These are phyloP conservation scores for Phenganax subtilis DNA, from an alignment of 92 coral and sea anemone species.

Conservation along the genomic window DNA sequence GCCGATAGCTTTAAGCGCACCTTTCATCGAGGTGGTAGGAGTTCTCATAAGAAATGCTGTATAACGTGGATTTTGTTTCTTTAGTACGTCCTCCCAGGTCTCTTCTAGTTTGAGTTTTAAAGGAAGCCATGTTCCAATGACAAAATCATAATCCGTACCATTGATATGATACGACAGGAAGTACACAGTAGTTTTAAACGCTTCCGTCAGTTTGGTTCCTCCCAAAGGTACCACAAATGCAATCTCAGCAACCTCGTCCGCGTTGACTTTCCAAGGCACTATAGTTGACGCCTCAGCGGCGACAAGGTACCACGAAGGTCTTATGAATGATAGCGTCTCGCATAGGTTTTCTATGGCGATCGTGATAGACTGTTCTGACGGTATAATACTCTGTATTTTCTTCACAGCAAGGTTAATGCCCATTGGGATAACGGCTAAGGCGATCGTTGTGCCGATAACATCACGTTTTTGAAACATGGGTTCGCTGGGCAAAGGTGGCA, in stretches of 20 bases:
- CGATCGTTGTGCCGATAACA: constrained; percentile 12
- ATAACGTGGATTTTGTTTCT: constrained; percentile 35
- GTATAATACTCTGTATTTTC: constrained; percentile 33
- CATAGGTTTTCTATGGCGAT: constrained; percentile 39
- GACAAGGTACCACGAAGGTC: constrained; percentile 37
- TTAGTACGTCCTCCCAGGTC: constrained; percentile 5
- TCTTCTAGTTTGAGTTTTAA: constrained; percentile 35
- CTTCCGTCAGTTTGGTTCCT: constrained; percentile 22
- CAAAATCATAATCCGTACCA: constrained; percentile 28
- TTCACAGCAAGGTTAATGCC: constrained; percentile 36
- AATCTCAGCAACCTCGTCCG: constrained; percentile 35
- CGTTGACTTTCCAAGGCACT: constrained; percentile 39
- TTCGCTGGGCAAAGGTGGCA: constrained; percentile 19
- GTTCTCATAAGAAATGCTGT: constrained; percentile 36
- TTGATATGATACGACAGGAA: constrained; percentile 43
- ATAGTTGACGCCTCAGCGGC: constrained; percentile 30
- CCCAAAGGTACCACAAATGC: constrained; percentile 32
- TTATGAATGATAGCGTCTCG: constrained; percentile 8
- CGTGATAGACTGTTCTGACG: constrained; percentile 37
- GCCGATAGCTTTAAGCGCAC: constrained; percentile 12
- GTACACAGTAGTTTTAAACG: constrained; percentile 27
- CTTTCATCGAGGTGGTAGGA: constrained; percentile 27
- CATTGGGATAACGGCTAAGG: constrained; percentile 24
- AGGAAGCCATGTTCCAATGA: constrained; percentile 46
- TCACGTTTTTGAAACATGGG: constrained; percentile 30